phyloP scores from a whole-genome alignment of 2,797 vertebrate species.

The Taeniopygia guttata region DNA sequence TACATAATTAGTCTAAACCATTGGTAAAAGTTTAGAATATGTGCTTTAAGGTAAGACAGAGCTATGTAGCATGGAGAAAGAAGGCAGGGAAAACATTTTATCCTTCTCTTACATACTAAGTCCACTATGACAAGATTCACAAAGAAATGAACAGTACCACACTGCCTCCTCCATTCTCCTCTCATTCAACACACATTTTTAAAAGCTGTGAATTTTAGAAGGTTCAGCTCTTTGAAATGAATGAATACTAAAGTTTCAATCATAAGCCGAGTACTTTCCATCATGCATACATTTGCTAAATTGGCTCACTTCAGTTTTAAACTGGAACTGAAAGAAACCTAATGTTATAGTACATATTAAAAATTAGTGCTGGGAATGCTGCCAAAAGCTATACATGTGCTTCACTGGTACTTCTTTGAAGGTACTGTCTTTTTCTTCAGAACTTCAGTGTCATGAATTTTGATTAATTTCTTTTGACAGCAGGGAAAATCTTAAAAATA shows the following conservation, averaged over 20 bases:
- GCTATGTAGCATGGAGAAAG: background rate
- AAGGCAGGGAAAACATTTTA: background rate
- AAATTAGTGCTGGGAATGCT: background rate
- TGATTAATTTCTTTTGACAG: background rate
- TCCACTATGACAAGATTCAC: background rate
- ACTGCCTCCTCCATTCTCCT: background rate
- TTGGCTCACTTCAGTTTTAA: background rate
- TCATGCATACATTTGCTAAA: background rate
- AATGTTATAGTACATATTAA: background rate
- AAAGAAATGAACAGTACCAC: background rate
- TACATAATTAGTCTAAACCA: background rate
- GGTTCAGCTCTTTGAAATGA: background rate
- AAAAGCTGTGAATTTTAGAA: background rate
- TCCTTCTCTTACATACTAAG: background rate
- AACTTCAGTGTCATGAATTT: background rate
- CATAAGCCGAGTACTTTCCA: background rate
- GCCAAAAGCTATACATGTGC: background rate
- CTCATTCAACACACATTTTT: background rate
- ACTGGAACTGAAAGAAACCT: background rate
- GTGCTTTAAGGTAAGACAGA: background rate
- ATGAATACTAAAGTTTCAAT: background rate
- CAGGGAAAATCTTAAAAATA: background rate
- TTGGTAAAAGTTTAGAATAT: background rate
- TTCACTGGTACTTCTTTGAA: background rate
- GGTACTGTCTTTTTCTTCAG: background rate